Evolutionary conservation across 2,888 invertebrate genomes (phyloP), one percentile per base, ranked within the genome.

Genomic region (Phyllotreta striolata): DNA sequence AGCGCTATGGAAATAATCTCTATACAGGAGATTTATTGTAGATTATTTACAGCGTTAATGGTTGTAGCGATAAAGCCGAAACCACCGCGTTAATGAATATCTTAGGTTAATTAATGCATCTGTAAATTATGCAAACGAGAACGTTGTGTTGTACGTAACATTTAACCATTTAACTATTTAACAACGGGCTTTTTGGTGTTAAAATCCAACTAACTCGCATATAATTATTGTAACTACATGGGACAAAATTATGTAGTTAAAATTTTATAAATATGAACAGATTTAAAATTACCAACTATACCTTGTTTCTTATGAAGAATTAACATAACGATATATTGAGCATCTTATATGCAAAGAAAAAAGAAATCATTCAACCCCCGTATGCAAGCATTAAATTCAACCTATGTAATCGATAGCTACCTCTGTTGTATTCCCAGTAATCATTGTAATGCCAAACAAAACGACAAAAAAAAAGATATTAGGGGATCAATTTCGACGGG

Each of bases 361-460:
- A 24, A 24, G 4, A 3, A 24, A 24, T 24, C 24, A 24, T 24
- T 14, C 47, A 14, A 47, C 47, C 14, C 47, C 34, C 47, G 47
- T 47, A 47, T 13, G 34, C 34, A 47, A 24, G 14, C n/a, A 14
- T 7, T n/a, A 47, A 12, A 14, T 9, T 10, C 13, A 10, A 47
- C 24, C 10, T 24, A 57, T 57, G 57, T 47, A 57, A 57, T 12
- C 13, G 57, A 57, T 57, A 57, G 57, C 47, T 39, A 39, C 39
- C 58, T 56, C 51, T 34, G 46, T 24, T 46, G 13, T 41, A 49
- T 57, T 56, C 57, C 35, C 63, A 57, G 44, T 41, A 63, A 63
- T 63, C 54, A 63, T 63, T 63, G 58, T 63, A 58, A 38, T 41
- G 9, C 44, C 56, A 63, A 63, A 63, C 63, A 63, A 63, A 43